phyloP scores from a whole-genome alignment of 1,140 invertebrate species.

The Drosophila grimshawi region DNA sequence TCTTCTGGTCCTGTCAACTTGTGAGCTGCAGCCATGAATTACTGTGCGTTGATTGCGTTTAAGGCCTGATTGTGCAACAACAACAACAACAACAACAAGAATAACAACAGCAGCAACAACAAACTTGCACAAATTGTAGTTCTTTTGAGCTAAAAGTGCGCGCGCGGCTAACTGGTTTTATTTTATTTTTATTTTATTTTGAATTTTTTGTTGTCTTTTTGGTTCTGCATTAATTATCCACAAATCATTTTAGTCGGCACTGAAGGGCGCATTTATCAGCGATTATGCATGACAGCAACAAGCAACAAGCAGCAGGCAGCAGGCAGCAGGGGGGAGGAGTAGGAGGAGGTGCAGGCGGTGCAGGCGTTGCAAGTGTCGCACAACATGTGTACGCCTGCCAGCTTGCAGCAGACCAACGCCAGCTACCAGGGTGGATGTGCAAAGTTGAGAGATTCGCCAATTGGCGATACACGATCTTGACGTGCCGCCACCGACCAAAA shows the following conservation, averaged over 20 bases:
- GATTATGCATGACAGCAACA: constrained; percentile 65
- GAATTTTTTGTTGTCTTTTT: constrained; percentile 28
- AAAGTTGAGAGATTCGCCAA: constrained; percentile 2
- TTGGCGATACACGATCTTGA: constrained; percentile 20
- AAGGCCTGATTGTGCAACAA: constrained; percentile 66
- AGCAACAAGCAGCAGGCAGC: not conserved
- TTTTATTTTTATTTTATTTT: constrained; percentile 17
- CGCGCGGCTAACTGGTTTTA: constrained; percentile 62
- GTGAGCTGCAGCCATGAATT: constrained; percentile 66
- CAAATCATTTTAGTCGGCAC: constrained; percentile 79
- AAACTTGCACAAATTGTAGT: constrained; percentile 68
- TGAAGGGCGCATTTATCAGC: constrained; percentile 79
- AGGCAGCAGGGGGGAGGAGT: not conserved
- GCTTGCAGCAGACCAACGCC: constrained; percentile 7
- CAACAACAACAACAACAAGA: constrained; percentile 31
- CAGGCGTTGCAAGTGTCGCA: constrained; percentile 61
- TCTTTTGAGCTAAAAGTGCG: constrained; percentile 54
- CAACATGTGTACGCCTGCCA: constrained; percentile 66
- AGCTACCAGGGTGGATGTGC: not conserved
- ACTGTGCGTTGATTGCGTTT: constrained; percentile 81
- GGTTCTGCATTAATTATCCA: constrained; percentile 79
- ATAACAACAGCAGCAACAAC: constrained; percentile 41
- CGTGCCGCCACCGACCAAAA: constrained; percentile 50
- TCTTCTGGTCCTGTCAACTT: constrained; percentile 28
- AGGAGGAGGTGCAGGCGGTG: not conserved